Evolutionary conservation across 2,113 vertebrate species (phyloP).

Genomic region (Corvus moneduloides): DNA sequence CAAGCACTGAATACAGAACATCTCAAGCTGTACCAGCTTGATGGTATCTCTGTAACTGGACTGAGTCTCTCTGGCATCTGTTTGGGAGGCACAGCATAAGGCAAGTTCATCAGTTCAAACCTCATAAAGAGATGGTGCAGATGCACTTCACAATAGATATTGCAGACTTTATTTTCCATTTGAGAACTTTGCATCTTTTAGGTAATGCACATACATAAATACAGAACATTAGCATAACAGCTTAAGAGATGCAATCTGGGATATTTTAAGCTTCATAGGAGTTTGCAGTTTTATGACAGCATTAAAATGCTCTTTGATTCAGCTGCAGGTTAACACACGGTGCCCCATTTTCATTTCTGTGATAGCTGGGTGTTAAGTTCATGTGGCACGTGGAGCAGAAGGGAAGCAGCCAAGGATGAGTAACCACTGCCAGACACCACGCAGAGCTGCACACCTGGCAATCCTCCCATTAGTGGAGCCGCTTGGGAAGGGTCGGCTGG

Average conservation of each 20-base stretch:
- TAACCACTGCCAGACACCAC: background rate
- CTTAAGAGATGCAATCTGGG: background rate
- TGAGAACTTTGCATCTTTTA: constrained; percentile 15
- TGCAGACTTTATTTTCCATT: background rate
- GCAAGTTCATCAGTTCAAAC: constrained; percentile 26
- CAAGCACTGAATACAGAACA: background rate
- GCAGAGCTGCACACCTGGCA: background rate
- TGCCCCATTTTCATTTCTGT: background rate
- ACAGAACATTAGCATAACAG: background rate
- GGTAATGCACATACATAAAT: constrained; percentile 1
- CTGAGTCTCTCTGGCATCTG: constrained; percentile 8
- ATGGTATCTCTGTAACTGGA: background rate
- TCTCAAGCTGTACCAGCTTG: background rate
- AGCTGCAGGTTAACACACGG: background rate
- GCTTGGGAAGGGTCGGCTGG: accelerated
- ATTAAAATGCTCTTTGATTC: background rate
- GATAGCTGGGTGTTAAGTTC: background rate
- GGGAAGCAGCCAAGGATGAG: background rate
- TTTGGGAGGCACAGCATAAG: constrained; percentile 22
- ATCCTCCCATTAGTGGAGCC: background rate
- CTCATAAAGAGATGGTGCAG: background rate
- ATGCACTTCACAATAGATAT: background rate
- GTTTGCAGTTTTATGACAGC: background rate
- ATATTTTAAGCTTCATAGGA: background rate
- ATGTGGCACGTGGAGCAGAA: background rate